Evolutionary conservation across 2,888 invertebrate genomes (phyloP).

Genomic region (Halictus quadricinctus): DNA sequence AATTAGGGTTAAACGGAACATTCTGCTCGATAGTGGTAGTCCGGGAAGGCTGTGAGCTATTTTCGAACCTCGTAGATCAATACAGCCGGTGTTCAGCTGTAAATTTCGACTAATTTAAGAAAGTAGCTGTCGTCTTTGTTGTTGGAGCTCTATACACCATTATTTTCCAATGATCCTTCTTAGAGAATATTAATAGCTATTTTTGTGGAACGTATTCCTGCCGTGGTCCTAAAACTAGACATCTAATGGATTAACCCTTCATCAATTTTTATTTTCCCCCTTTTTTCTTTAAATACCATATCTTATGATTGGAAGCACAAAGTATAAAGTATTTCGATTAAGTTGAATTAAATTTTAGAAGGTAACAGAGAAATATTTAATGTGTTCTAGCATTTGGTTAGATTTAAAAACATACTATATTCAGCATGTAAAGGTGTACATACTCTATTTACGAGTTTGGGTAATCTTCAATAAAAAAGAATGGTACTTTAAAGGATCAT

Average conservation of each 20-base stretch:
- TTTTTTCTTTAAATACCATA: background rate
- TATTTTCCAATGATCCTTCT: background rate
- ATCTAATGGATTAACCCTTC: background rate
- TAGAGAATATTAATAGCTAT: background rate
- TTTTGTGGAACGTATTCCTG: background rate
- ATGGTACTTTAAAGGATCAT: too few relatives aligned
- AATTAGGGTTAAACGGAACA: slow-evolving; percentile 63
- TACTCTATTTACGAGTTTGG: too few relatives aligned
- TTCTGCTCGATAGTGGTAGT: slow-evolving; percentile 37
- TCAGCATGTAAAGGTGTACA: too few relatives aligned
- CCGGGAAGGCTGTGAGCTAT: slow-evolving; percentile 40
- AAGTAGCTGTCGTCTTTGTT: background rate
- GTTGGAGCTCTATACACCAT: background rate
- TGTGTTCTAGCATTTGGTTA: too few relatives aligned
- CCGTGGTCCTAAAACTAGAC: background rate
- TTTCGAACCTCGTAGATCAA: slow-evolving; percentile 18
- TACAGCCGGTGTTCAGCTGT: background rate
- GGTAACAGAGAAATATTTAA: too few relatives aligned
- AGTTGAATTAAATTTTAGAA: too few relatives aligned
- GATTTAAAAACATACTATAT: too few relatives aligned
- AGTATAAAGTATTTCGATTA: too few relatives aligned
- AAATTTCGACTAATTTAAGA: slow-evolving; percentile 15
- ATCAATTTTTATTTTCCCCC: too few relatives aligned
- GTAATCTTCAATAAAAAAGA: too few relatives aligned
- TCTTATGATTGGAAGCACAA: too few relatives aligned